A percentile compares a stretch with the other conserved stretches of the same genome.
Conservation (phyloP, 1,140 invertebrate genomes). For the Chionoecetes opilio region DNA sequence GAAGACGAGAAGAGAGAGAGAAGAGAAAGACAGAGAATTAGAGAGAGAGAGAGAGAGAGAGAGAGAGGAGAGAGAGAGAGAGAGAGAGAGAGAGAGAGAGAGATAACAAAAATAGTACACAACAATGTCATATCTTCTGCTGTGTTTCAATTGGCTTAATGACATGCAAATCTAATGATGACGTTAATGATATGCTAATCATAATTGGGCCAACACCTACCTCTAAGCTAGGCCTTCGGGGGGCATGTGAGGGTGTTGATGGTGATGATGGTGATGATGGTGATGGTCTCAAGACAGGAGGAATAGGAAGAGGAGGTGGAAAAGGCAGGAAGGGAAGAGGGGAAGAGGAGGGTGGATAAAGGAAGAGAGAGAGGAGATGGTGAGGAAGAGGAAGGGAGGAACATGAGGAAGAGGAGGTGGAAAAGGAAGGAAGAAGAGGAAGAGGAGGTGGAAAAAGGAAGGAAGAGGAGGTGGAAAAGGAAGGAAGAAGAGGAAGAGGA, state of each 20-base stretch:
- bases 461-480: neutral
- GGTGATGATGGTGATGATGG: neutral
- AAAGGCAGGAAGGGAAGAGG: neutral
- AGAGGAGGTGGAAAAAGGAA: neutral
- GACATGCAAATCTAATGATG: neutral
- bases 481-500: no score
- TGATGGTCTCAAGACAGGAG: neutral
- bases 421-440: neutral
- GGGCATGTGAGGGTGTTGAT: neutral
- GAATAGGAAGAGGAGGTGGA: neutral
- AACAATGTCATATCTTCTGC: neutral
- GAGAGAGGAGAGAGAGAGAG: neutral
- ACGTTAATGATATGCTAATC: constrained; percentile 16
- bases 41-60: neutral
- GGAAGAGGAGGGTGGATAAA: neutral
- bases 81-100: neutral
- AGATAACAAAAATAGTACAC: neutral
- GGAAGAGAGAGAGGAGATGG: neutral
- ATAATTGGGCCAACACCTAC: neutral
- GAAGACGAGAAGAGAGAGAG: neutral
- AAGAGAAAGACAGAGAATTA: neutral
- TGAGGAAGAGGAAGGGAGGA: no score
- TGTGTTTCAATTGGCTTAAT: neutral
- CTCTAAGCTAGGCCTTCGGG: neutral
- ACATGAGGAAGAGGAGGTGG: no score